A percentile compares a stretch with the other conserved stretches of the same genome.
Conservation (phyloP, 2,113 vertebrate genomes). For the Phasianus colchicus region DNA sequence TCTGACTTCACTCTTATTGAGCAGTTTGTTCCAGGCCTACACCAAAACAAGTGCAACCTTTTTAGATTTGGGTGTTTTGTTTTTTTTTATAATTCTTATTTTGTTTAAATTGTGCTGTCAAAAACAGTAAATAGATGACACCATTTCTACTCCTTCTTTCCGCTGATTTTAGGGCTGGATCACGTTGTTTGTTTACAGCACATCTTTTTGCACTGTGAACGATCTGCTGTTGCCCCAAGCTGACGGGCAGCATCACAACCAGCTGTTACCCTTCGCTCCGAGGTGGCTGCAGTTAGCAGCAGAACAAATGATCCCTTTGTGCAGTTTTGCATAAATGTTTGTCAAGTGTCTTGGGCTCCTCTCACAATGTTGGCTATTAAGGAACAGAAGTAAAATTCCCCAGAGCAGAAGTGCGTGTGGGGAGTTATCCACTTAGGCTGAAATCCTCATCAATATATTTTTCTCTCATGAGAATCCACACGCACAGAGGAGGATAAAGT, state of each 20-base stretch:
- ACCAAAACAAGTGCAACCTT: not conserved
- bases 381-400: conserved; percentile 60
- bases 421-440: conserved; percentile 41
- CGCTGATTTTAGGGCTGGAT: conserved; percentile 44
- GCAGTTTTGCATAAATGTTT: conserved; percentile 64
- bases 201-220: not conserved
- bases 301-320: conserved; percentile 63
- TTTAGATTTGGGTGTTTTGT: not conserved
- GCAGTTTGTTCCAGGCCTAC: not conserved
- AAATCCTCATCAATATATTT: conserved; percentile 9
- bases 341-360: conserved; percentile 46
- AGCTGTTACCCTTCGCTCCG: conserved; percentile 31
- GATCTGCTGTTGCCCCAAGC: conserved; percentile 15
- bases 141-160: not conserved
- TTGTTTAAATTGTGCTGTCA: not conserved
- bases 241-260: conserved; percentile 29
- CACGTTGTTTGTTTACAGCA: not conserved
- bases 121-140: conserved; percentile 22
- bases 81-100: not conserved
- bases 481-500: not conserved
- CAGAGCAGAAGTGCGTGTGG: not conserved
- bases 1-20: not conserved
- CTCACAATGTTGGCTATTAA: conserved; percentile 9
- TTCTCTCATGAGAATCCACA: not conserved
- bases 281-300: conserved; percentile 24